phyloP scores from a whole-genome alignment of 2,797 vertebrate genomes.

The Halcyon leucocephala region DNA sequence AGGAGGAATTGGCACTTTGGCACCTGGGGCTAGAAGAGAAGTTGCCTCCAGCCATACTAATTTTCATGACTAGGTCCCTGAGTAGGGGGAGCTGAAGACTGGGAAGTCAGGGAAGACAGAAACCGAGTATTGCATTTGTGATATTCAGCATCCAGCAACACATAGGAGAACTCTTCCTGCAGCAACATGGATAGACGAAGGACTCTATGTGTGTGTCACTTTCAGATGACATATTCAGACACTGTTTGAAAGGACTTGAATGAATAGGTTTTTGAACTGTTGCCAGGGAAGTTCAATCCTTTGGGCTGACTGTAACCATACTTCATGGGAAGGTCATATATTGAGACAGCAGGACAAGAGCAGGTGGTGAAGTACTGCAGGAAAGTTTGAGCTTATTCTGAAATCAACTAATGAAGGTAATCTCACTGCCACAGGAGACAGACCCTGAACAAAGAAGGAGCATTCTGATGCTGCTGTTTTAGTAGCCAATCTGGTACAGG shows the following conservation, averaged over 20 bases:
- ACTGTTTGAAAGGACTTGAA: not conserved
- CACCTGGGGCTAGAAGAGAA: not conserved
- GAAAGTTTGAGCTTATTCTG: not conserved
- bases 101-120: not conserved
- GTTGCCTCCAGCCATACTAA: not conserved
- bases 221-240: not conserved
- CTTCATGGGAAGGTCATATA: not conserved
- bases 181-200: not conserved
- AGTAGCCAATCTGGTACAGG: not conserved
- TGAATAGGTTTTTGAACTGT: not conserved
- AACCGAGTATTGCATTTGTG: not conserved
- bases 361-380: not conserved
- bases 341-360: not conserved
- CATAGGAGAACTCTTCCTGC: not conserved
- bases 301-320: not conserved
- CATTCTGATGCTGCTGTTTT: not conserved
- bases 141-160: not conserved
- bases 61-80: not conserved
- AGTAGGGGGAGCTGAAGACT: not conserved
- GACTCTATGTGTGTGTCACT: not conserved
- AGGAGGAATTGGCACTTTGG: not conserved
- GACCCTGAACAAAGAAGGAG: not conserved
- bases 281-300: not conserved
- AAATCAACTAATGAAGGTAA: not conserved
- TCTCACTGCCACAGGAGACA: not conserved